A percentile compares a stretch with the other conserved stretches of the same genome.
These are phyloP conservation scores for Bombus pascuorum DNA, from an alignment of 1,140 invertebrate species.

Conservation along the genomic window DNA sequence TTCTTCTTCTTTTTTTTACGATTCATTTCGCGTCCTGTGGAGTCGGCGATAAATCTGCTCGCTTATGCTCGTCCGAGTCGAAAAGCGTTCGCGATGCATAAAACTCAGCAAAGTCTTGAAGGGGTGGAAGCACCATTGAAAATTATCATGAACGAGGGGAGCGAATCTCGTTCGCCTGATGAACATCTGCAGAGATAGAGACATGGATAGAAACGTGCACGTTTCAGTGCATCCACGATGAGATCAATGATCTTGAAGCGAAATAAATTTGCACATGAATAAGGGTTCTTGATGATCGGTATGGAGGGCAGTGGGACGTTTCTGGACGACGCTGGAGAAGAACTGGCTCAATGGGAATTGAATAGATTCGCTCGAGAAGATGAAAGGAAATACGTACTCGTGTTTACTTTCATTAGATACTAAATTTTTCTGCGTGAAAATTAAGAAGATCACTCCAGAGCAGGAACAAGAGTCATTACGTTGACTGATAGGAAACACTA, in stretches of 20 bases:
- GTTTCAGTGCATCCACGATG: not conserved
- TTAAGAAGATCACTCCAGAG: not conserved
- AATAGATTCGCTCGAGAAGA: not conserved
- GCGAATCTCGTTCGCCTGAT: not conserved
- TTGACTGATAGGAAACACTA: not conserved
- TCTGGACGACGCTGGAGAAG: not conserved
- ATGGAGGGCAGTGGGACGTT: constrained; percentile 19
- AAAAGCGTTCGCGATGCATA: constrained; percentile 8
- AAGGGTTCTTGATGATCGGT: not conserved
- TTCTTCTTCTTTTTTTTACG: constrained; percentile 33
- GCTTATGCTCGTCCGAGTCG: constrained; percentile 30
- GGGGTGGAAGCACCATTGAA: not conserved
- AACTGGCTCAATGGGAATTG: not conserved
- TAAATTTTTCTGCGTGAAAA: not conserved
- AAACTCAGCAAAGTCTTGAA: not conserved
- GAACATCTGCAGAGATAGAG: constrained; percentile 9
- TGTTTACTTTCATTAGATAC: not conserved
- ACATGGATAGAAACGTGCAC: not conserved
- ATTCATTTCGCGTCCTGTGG: constrained; percentile 32
- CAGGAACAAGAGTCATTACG: no score
- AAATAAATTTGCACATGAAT: constrained; percentile 34
- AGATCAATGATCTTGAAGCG: constrained; percentile 28
- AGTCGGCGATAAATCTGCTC: constrained; percentile 16
- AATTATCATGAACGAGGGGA: constrained; percentile 21
- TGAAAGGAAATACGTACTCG: not conserved